A percentile compares a stretch with the other conserved stretches of the same genome.
These are phyloP conservation scores for Lepus townsendii DNA, from an alignment of 2,797 vertebrate species.

Conservation along the genomic window DNA sequence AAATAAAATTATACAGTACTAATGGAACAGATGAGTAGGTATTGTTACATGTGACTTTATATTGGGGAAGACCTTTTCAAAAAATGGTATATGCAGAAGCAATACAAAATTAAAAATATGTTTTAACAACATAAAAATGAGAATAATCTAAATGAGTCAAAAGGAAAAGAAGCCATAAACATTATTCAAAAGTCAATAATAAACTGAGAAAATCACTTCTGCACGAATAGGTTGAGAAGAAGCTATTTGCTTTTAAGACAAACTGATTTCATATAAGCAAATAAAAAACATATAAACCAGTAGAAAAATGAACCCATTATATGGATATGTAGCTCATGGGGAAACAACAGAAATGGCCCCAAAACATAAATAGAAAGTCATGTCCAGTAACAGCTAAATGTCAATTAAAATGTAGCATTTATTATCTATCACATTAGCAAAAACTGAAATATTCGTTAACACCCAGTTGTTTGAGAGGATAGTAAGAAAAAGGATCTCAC, in stretches of 20 bases:
- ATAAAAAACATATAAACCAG: not conserved
- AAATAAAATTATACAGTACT: conserved; percentile 44
- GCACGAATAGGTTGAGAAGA: not conserved
- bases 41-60: conserved; percentile 9
- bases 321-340: not conserved
- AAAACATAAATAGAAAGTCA: conserved; percentile 4
- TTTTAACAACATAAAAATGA: conserved; percentile 31
- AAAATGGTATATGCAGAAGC: not conserved
- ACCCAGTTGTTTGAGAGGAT: not conserved
- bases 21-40: not conserved
- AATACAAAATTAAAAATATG: not conserved
- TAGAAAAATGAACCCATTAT: conserved; percentile 24
- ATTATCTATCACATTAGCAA: not conserved
- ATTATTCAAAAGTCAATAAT: not conserved
- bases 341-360: not conserved
- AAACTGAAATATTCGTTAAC: conserved; percentile 8
- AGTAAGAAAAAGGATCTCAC: not conserved
- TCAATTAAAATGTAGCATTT: conserved; percentile 39
- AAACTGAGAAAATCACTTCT: not conserved
- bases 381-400: conserved; percentile 17
- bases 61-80: not conserved
- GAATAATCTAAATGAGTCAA: not conserved
- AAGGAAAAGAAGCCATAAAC: not conserved
- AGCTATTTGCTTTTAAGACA: not conserved
- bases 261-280: too few species aligned